phyloP scores from a whole-genome alignment of 2,888 invertebrate species.

The Monochamus alternatus region DNA sequence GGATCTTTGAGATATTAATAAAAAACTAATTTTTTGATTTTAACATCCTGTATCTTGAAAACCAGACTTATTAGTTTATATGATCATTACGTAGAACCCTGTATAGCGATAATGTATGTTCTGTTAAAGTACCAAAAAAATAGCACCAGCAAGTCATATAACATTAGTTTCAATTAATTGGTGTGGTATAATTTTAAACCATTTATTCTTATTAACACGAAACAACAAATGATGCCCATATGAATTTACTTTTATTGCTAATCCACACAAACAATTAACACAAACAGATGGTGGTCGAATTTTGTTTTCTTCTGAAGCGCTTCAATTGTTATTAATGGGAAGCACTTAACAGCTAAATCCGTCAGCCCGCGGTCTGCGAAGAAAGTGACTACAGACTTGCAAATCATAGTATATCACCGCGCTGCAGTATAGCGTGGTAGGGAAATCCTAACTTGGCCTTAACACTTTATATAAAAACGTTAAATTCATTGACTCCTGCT shows the following conservation, averaged over 20 bases:
- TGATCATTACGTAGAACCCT: too few relatives aligned
- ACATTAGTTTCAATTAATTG: neutral
- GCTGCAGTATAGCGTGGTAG: constrained; percentile 50
- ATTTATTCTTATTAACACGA: neutral
- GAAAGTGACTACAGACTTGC: constrained; percentile 32
- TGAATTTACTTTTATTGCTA: neutral
- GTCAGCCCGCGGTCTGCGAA: constrained; percentile 21
- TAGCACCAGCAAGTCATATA: neutral
- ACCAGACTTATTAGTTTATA: too few relatives aligned
- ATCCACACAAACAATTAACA: neutral
- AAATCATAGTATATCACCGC: constrained; percentile 8
- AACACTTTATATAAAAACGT: constrained; percentile 64
- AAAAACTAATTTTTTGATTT: too few relatives aligned
- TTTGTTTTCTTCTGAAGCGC: constrained; percentile 1
- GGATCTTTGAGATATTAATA: too few relatives aligned
- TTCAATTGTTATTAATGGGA: neutral
- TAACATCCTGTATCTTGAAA: too few relatives aligned
- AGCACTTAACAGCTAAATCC: constrained; percentile 4
- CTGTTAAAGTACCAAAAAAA: neutral
- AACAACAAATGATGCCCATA: neutral
- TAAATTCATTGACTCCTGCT: constrained; percentile 58
- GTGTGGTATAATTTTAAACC: neutral
- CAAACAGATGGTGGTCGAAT: neutral
- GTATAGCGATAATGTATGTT: neutral
- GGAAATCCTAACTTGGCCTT: constrained; percentile 59